Conservation (phyloP, 2,888 invertebrate genomes). For the Lampropteryx suffumata region DNA sequence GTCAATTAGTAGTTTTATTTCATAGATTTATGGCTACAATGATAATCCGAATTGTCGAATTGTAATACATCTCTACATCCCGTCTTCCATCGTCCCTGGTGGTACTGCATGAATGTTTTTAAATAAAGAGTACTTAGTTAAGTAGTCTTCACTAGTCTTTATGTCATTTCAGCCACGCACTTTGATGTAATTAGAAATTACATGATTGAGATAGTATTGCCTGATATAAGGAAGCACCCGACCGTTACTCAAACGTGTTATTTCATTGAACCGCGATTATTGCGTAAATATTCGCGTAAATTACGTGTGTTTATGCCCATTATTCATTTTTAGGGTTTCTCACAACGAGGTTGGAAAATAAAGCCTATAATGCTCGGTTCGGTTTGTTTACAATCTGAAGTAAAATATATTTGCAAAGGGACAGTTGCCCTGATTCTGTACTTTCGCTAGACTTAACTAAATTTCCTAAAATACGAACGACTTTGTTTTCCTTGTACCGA, state of each 20-base stretch:
- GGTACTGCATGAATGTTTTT: constrained; percentile 2
- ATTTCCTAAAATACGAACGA: no score
- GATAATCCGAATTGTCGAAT: no score
- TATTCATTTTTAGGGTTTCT: constrained; percentile 22
- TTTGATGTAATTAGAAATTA: constrained; percentile 76
- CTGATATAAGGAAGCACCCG: constrained; percentile 49
- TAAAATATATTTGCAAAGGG: neutral
- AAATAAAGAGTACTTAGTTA: neutral
- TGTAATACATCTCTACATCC: neutral
- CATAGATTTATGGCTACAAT: no score
- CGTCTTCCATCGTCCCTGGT: neutral
- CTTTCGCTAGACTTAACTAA: no score
- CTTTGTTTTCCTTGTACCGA: no score
- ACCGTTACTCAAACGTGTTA: constrained; percentile 43
- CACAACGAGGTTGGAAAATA: constrained; percentile 18
- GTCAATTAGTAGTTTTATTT: no score
- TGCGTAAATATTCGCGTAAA: constrained; percentile 54
- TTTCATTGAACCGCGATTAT: constrained; percentile 56
- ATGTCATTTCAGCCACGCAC: constrained; percentile 77
- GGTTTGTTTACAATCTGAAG: neutral
- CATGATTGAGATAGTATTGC: constrained; percentile 57
- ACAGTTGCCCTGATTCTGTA: no score
- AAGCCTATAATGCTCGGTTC: constrained; percentile 3
- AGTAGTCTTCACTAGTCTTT: constrained; percentile 40
- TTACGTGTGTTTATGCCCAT: constrained; percentile 28